Percentiles rank a stretch among this genome's conserved stretches.
Evolutionary conservation across 2,797 vertebrate species (phyloP).

Genomic region (Intellagama lesueurii): DNA sequence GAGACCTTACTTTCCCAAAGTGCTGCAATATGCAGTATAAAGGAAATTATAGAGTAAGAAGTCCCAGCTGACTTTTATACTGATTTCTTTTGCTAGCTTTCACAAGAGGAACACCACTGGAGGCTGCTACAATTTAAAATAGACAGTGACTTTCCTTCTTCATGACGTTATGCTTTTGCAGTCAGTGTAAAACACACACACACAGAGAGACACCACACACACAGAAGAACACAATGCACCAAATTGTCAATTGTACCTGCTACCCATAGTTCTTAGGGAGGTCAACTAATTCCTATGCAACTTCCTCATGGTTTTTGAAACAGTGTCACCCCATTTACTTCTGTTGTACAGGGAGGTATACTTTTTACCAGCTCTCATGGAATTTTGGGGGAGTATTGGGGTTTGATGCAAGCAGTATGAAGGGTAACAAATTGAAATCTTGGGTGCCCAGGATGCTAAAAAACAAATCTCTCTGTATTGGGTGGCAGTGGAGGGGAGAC

Average conservation of each 20-base stretch:
- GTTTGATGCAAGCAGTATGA: too few species aligned
- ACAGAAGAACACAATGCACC: background rate
- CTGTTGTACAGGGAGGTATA: background rate
- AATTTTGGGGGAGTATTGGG: too few species aligned
- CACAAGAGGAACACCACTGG: conserved; percentile 4
- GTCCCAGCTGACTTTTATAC: background rate
- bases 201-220: too few species aligned
- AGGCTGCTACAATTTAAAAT: conserved; percentile 19
- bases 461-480: too few species aligned
- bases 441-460: too few species aligned
- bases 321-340: background rate
- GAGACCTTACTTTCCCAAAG: conserved; percentile 26
- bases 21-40: conserved; percentile 30
- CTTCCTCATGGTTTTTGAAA: background rate
- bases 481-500: too few species aligned
- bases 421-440: too few species aligned
- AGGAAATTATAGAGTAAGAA: conserved; percentile 48
- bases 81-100: conserved; percentile 26
- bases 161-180: conserved; percentile 6
- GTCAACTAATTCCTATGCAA: background rate
- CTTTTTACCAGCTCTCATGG: too few species aligned
- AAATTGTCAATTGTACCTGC: background rate
- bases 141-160: conserved; percentile 17
- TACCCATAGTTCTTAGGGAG: background rate
- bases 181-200: background rate